phyloP scores from a whole-genome alignment of 2,113 vertebrate genomes.

The Ictalurus furcatus region DNA sequence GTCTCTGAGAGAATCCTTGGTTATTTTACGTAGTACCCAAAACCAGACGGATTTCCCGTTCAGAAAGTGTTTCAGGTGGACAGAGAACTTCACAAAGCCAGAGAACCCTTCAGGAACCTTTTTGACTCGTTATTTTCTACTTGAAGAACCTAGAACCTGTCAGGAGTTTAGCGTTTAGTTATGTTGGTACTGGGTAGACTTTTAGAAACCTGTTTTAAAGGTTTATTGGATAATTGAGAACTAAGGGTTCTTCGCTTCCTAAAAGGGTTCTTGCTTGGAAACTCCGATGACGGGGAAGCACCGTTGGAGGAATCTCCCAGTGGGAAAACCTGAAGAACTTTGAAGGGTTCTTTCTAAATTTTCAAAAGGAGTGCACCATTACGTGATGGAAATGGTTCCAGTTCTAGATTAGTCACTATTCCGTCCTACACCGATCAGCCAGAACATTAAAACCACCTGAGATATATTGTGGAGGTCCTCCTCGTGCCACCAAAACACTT shows the following conservation, averaged over 20 bases:
- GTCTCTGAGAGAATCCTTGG: too few relatives aligned
- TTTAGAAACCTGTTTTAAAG: not conserved
- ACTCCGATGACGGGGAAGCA: not conserved
- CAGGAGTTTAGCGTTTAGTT: not conserved
- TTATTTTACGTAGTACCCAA: not conserved
- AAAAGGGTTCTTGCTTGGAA: not conserved
- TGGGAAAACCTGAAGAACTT: not conserved
- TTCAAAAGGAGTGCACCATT: not conserved
- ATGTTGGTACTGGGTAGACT: not conserved
- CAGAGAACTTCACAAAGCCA: not conserved
- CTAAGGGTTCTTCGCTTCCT: not conserved
- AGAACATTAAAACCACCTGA: too few relatives aligned
- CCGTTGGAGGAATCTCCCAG: too few relatives aligned
- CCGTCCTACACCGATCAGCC: not conserved
- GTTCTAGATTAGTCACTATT: not conserved
- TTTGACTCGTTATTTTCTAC: not conserved
- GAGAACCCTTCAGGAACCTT: not conserved
- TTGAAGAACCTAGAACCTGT: not conserved
- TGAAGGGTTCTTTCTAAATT: not conserved
- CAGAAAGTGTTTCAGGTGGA: not conserved
- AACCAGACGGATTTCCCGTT: not conserved
- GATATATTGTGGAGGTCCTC: too few relatives aligned
- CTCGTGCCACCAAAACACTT: too few relatives aligned
- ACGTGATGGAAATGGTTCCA: not conserved
- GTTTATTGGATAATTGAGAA: not conserved